phyloP scores from a whole-genome alignment of 2,113 vertebrate genomes.

The Scartelaos histophorus region DNA sequence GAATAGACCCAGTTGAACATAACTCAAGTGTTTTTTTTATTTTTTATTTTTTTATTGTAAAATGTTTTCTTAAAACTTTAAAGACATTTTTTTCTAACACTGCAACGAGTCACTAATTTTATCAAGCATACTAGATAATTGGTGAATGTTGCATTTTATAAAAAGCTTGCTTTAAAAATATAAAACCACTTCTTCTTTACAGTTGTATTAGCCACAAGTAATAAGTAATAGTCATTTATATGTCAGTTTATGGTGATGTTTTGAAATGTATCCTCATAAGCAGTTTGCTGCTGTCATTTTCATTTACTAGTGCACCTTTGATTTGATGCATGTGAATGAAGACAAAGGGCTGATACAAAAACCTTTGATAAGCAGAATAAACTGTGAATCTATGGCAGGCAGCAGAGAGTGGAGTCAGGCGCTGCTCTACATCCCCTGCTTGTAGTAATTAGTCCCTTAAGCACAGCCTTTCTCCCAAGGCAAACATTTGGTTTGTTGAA shows the following conservation, averaged over 20 bases:
- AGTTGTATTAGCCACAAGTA: neutral
- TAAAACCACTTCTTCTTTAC: neutral
- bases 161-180: neutral
- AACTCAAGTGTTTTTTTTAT: too few species aligned
- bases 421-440: slow-evolving; percentile 53
- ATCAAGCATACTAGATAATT: neutral
- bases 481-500: slow-evolving; percentile 76
- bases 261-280: neutral
- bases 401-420: slow-evolving; percentile 36
- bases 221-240: neutral
- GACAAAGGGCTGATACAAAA: slow-evolving; percentile 18
- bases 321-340: slow-evolving; percentile 23
- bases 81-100: neutral
- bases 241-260: neutral
- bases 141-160: neutral
- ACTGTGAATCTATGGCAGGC: slow-evolving; percentile 21
- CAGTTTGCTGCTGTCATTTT: neutral
- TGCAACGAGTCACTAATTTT: neutral
- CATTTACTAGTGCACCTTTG: slow-evolving; percentile 3
- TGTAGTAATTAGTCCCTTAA: slow-evolving; percentile 73
- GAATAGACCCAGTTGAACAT: too few species aligned
- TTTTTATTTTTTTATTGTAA: too few species aligned
- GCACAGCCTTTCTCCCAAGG: slow-evolving; percentile 58
- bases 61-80: too few species aligned
- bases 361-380: slow-evolving; percentile 7